Percentiles rank a stretch among this genome's conserved stretches.
These are phyloP conservation scores for Empis livida DNA, from an alignment of 2,888 invertebrate species.

Conservation along the genomic window DNA sequence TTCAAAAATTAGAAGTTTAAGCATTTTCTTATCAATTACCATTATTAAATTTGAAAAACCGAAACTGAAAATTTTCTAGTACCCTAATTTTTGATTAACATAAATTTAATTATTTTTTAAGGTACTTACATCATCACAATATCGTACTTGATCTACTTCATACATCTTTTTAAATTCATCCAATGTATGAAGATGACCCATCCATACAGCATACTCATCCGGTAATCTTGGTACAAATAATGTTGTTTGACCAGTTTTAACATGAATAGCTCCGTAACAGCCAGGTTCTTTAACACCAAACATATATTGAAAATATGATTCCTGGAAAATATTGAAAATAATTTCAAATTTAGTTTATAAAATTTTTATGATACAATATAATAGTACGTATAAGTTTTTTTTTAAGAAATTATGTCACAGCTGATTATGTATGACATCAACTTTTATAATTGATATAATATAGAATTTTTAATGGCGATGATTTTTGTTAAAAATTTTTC, in stretches of 20 bases:
- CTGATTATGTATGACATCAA: no score
- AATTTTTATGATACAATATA: no score
- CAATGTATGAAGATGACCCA: conserved; percentile 66
- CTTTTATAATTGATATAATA: no score
- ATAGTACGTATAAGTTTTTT: no score
- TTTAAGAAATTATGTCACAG: no score
- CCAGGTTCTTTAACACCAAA: conserved; percentile 91
- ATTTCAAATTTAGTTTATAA: neutral
- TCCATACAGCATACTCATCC: conserved; percentile 83
- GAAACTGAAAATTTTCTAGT: no score
- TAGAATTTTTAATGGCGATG: neutral
- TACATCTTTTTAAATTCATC: conserved; percentile 69
- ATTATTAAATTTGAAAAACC: no score
- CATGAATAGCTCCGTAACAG: conserved; percentile 74
- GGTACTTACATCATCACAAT: conserved; percentile 55
- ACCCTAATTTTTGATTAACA: no score
- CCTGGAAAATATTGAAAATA: conserved; percentile 41
- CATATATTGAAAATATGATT: conserved; percentile 93
- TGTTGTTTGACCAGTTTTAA: conserved; percentile 51
- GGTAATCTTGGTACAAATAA: conserved; percentile 82
- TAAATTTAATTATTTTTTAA: no score
- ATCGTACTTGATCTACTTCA: conserved; percentile 68
- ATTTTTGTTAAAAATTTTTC: neutral
- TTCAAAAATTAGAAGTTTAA: no score
- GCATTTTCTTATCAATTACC: no score